These are phyloP conservation scores for Diuraphis noxia DNA, from an alignment of 1,140 invertebrate species.

Conservation along the genomic window DNA sequence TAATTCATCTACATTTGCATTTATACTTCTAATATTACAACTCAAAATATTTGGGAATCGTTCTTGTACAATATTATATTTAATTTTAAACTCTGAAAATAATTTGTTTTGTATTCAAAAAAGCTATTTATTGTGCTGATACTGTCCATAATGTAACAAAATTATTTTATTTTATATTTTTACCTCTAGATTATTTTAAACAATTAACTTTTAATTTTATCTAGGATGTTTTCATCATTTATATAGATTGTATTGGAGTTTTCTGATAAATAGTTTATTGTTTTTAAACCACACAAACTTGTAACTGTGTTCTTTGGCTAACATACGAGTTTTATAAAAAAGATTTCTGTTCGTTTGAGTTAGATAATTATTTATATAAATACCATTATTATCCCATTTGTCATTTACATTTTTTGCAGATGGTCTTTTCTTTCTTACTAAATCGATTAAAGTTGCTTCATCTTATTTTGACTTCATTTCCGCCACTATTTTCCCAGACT, in stretches of 20 bases:
- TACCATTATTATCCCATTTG: background rate
- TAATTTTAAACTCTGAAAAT: background rate
- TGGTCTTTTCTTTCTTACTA: background rate
- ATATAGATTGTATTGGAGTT: background rate
- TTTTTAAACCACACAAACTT: constrained; percentile 24
- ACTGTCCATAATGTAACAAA: background rate
- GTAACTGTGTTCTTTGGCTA: background rate
- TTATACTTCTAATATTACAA: constrained; percentile 25
- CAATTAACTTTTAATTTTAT: background rate
- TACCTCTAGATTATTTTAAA: too few species aligned
- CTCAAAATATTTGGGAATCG: background rate
- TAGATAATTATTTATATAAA: background rate
- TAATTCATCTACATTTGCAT: too few species aligned
- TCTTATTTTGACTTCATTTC: background rate
- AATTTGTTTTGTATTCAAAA: background rate
- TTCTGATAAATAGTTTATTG: background rate
- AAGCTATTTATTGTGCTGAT: constrained; percentile 10
- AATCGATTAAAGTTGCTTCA: background rate
- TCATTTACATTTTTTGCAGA: background rate
- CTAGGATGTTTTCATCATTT: too few species aligned
- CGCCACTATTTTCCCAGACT: background rate
- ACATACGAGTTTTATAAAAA: background rate
- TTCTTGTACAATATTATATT: background rate
- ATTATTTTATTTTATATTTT: too few species aligned
- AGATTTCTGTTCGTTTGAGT: background rate